Percentiles rank a stretch among this genome's conserved stretches.
Evolutionary conservation across 92 coral and sea anemone species (phyloP).

Genomic region (Pocillopora grandis): DNA sequence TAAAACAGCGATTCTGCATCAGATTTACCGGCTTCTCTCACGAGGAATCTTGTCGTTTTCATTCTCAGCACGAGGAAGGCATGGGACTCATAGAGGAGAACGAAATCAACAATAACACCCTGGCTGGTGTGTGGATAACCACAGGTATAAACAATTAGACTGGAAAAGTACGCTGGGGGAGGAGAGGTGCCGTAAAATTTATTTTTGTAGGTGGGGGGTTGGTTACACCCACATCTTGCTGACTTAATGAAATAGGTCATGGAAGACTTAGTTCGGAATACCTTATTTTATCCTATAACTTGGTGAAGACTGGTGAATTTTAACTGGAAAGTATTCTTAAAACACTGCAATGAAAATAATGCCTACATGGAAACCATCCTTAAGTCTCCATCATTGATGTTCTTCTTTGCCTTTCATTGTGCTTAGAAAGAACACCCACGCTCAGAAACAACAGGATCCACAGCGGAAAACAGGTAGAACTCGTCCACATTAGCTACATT

Average conservation of each 20-base stretch:
- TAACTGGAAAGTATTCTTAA: not conserved
- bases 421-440: constrained; percentile 86
- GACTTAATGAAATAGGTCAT: too few relatives aligned
- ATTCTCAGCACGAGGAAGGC: constrained; percentile 93
- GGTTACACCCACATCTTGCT: too few relatives aligned
- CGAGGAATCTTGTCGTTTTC: not conserved
- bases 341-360: not conserved
- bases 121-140: too few relatives aligned
- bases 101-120: constrained; percentile 85
- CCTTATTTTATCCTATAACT: too few relatives aligned
- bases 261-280: too few relatives aligned
- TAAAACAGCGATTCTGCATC: not conserved
- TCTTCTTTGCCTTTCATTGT: not conserved
- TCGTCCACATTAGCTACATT: not conserved
- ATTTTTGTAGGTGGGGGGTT: not conserved
- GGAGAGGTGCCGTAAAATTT: not conserved
- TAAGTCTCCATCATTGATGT: not conserved
- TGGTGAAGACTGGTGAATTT: too few relatives aligned
- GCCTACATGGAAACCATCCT: not conserved
- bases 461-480: constrained; percentile 94
- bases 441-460: constrained; percentile 91
- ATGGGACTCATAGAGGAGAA: constrained; percentile 94
- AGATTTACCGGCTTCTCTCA: not conserved
- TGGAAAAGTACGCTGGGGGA: not conserved
- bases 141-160: constrained; percentile 62